Conservation (phyloP, 2,797 vertebrate species). For the Erithacus rubecula region DNA sequence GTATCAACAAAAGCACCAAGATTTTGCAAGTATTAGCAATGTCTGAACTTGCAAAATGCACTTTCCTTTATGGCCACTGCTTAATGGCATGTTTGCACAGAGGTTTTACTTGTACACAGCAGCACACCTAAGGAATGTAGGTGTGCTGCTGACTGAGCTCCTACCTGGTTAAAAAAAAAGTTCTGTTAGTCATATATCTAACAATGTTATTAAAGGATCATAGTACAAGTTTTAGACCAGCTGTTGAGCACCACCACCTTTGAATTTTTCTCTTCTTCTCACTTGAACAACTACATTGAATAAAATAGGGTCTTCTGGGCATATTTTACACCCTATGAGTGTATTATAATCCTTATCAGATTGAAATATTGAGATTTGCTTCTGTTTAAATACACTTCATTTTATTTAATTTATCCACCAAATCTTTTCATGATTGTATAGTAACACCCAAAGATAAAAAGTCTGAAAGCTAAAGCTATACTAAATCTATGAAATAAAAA, state of each 20-base stretch:
- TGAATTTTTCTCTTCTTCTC: not conserved
- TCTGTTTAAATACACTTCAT: not conserved
- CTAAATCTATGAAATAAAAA: not conserved
- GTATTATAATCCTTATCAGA: not conserved
- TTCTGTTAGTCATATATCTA: not conserved
- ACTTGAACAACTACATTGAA: not conserved
- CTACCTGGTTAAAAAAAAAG: not conserved
- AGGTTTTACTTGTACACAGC: not conserved
- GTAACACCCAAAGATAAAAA: not conserved
- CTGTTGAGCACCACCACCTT: not conserved
- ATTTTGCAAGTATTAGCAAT: not conserved
- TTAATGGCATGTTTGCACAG: not conserved
- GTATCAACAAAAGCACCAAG: not conserved
- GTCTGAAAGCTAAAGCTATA: not conserved
- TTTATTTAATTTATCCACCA: not conserved
- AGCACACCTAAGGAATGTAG: not conserved
- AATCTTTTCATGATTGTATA: not conserved
- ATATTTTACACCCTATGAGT: not conserved
- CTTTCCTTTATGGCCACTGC: not conserved
- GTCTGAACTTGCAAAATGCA: not conserved
- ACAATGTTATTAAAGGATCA: not conserved
- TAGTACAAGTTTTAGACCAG: not conserved
- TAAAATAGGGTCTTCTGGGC: not conserved
- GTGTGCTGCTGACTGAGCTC: fast-evolving
- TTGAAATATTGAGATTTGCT: not conserved